Evolutionary conservation across 2,888 invertebrate genomes (phyloP), one percentile per base, ranked within the genome.

Genomic region (Drosophila paracracens): DNA sequence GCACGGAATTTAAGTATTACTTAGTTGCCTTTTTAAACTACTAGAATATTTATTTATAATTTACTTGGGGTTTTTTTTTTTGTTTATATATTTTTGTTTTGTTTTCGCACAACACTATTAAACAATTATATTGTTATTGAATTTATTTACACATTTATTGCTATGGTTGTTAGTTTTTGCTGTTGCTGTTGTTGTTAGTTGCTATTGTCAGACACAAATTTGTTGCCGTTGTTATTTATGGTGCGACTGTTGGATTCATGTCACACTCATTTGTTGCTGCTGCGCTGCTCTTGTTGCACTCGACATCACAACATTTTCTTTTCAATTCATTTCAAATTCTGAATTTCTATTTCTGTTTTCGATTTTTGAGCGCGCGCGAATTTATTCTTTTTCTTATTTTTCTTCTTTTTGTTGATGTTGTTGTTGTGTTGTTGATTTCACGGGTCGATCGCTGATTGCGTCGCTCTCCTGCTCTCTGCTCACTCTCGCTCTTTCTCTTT

Each of bases 71-170:
- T 65, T 67, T 63, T 52, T 62, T 21, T 21, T 21, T 56, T 65
- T 53, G 33, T 53, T 51, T 63, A 38, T 46, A 4, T 38, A 43
- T 53, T 27, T 65, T 62, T 57, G 69, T 43, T 57, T 70, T 46
- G 4, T 58, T 71, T 52, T 68, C 65, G 71, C 88, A 78, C 78
- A 76, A 88, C 81, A 81, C 83, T 78, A 73, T 78, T 75, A 76
- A 88, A 88, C 91, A 90, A 90, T 88, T 89, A 76, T 75, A 88
- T 88, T 88, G 88, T 90, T 89, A 64, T 74, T 60, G 71, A 29
- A 76, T 76, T 82, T 89, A 79, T 85, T 84, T 89, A 88, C 75
- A 88, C 75, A 79, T 74, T 72, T 68, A 65, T 69, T 62, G 36
- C 63, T 86, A 81, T 48, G 54, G 69, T 63, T 78, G 36, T 76